Conservation (phyloP, 2,113 vertebrate species). For the Albula goreensis region DNA sequence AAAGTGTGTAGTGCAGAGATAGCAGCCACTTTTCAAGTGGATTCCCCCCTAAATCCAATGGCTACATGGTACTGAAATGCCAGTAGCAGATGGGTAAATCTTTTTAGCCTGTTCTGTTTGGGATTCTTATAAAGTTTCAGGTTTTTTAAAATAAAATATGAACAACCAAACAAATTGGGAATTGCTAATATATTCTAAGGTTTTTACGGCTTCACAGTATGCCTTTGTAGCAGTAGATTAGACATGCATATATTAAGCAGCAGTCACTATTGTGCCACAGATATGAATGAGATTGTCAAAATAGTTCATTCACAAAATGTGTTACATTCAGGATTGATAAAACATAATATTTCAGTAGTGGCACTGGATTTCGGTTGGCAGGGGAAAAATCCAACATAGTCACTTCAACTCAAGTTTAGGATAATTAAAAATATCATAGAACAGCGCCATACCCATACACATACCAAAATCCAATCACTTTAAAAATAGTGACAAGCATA, state of each 20-base stretch:
- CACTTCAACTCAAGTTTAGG: neutral
- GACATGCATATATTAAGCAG: neutral
- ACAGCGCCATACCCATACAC: too few species aligned
- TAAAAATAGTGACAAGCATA: too few species aligned
- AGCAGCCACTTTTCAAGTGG: neutral
- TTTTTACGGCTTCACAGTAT: too few species aligned
- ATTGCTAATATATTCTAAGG: neutral
- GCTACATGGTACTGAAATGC: neutral
- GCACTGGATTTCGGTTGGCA: neutral
- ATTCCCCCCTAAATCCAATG: neutral
- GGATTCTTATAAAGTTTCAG: too few species aligned
- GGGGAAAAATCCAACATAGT: neutral
- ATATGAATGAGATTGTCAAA: neutral
- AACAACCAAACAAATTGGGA: neutral
- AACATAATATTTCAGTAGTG: neutral
- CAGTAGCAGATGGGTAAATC: too few species aligned
- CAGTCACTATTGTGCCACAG: neutral
- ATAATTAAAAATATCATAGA: neutral
- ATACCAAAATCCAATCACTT: too few species aligned
- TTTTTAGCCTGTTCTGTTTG: too few species aligned
- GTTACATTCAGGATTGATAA: neutral
- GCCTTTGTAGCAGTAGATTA: neutral
- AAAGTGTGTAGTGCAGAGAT: neutral
- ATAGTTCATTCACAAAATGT: neutral
- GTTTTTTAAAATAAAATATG: too few species aligned